A percentile compares a stretch with the other conserved stretches of the same genome.
Conservation (phyloP, 2,888 invertebrate genomes). For the Mongoloraphidia duomilia region DNA sequence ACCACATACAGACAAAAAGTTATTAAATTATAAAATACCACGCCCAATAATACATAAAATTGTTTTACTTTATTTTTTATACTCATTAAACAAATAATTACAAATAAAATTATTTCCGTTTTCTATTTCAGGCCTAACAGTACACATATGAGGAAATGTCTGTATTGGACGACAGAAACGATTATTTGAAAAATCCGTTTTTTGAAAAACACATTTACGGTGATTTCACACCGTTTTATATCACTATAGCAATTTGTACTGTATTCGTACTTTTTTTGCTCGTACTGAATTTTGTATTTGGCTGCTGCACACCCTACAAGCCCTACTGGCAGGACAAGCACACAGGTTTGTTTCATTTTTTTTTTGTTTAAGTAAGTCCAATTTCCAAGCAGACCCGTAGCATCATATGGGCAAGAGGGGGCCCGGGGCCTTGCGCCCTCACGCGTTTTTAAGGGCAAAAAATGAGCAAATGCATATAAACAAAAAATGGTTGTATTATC, state of each 20-base stretch:
- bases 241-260: constrained; percentile 63
- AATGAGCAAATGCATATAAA: background rate
- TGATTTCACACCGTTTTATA: constrained; percentile 76
- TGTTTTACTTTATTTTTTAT: no score
- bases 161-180: constrained; percentile 44
- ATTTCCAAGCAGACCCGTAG: no score
- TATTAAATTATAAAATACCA: no score
- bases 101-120: no score
- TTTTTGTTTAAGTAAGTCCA: background rate
- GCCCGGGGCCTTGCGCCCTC: no score
- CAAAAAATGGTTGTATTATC: no score
- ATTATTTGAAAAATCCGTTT: constrained; percentile 46
- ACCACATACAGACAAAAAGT: no score
- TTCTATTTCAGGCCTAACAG: no score
- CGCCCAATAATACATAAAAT: no score
- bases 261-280: constrained; percentile 54
- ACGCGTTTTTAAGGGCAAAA: no score
- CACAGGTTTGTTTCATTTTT: constrained; percentile 41
- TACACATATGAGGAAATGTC: constrained; percentile 32
- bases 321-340: constrained; percentile 72
- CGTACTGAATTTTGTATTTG: constrained; percentile 61
- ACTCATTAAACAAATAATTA: no score
- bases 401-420: no score
- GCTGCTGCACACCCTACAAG: constrained; percentile 66
- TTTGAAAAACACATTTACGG: constrained; percentile 44